A percentile compares a stretch with the other conserved stretches of the same genome.
These are phyloP conservation scores for Corvus moneduloides DNA, from an alignment of 2,113 vertebrate species.

Conservation along the genomic window DNA sequence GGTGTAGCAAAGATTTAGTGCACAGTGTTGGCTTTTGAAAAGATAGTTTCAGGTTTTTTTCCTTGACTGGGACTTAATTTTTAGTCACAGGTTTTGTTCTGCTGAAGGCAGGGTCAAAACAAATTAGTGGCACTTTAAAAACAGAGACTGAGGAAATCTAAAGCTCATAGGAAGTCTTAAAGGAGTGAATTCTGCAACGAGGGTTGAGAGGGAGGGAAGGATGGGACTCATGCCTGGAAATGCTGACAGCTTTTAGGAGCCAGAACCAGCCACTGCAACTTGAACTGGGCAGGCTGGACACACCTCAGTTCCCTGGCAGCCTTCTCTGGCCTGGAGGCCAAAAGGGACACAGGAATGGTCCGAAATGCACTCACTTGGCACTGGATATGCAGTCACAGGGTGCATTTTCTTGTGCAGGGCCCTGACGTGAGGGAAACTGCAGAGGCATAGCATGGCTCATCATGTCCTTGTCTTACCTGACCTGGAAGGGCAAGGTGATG, in stretches of 20 bases:
- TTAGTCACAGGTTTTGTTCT: not conserved
- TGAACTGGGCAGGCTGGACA: not conserved
- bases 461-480: not conserved
- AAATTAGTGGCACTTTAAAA: not conserved
- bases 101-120: not conserved
- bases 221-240: not conserved
- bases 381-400: fast-evolving
- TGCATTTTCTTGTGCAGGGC: not conserved
- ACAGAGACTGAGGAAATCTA: not conserved
- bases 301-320: not conserved
- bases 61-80: not conserved
- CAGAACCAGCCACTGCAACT: not conserved
- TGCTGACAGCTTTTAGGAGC: not conserved
- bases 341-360: not conserved
- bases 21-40: not conserved
- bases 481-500: not conserved
- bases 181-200: not conserved
- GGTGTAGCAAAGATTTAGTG: not conserved
- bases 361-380: not conserved
- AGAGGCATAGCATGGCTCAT: fast-evolving
- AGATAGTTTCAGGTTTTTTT: not conserved
- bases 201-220: not conserved
- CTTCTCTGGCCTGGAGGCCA: not conserved
- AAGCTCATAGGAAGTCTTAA: not conserved
- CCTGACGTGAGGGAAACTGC: fast-evolving